phyloP scores from a whole-genome alignment of 2,888 invertebrate genomes.

The Stictocephala bisonia region DNA sequence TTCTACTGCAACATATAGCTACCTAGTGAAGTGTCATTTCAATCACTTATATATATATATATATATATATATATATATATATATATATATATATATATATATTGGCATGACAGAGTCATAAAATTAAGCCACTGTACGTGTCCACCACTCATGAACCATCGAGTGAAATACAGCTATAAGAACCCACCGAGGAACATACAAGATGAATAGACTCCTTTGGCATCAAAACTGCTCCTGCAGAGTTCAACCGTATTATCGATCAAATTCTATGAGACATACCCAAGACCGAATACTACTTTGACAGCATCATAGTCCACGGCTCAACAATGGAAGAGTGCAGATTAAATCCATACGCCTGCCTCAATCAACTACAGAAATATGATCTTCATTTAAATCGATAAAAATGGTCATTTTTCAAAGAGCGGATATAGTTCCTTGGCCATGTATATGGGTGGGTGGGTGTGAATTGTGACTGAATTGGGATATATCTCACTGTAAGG shows the following conservation, averaged over 20 bases:
- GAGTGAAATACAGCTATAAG: too few species aligned
- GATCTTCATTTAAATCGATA: not conserved
- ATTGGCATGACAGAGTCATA: too few species aligned
- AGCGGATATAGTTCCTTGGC: not conserved
- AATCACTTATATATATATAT: too few species aligned
- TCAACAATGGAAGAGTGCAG: not conserved
- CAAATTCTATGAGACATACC: not conserved
- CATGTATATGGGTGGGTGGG: too few species aligned
- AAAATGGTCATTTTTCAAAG: not conserved
- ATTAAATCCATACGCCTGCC: not conserved
- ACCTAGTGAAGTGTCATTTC: too few species aligned
- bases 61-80: too few species aligned
- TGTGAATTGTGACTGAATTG: too few species aligned
- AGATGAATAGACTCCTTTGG: conserved; percentile 7
- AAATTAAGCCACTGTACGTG: too few species aligned
- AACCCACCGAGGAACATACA: conserved; percentile 35
- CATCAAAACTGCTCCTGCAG: conserved; percentile 9
- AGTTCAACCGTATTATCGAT: not conserved
- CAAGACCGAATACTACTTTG: not conserved
- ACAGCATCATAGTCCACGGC: not conserved
- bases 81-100: too few species aligned
- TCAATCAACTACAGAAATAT: not conserved
- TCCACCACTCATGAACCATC: too few species aligned
- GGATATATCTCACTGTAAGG: too few species aligned
- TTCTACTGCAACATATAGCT: too few species aligned